These are phyloP conservation scores for Cygnus buccinator DNA, from an alignment of 2,113 vertebrate genomes.

Conservation along the genomic window DNA sequence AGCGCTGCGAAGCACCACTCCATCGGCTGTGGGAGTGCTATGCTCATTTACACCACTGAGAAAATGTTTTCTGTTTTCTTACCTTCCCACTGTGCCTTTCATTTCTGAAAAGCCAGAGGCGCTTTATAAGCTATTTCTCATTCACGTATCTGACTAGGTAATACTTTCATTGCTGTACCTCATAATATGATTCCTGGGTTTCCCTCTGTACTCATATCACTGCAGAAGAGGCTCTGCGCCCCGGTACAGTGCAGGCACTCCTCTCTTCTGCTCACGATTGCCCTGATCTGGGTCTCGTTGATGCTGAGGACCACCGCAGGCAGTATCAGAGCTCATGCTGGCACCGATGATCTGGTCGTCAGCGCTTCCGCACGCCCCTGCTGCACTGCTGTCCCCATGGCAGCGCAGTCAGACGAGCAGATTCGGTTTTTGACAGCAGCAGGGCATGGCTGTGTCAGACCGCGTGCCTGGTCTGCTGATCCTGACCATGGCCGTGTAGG, in stretches of 20 bases:
- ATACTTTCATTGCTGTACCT: accelerated
- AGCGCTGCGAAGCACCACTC: accelerated
- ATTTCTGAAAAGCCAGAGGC: neutral
- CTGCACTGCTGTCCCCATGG: accelerated
- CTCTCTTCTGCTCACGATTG: neutral
- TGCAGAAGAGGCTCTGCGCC: neutral
- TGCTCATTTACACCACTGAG: neutral
- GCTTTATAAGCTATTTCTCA: neutral
- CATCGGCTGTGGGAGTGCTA: accelerated
- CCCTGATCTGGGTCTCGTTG: neutral
- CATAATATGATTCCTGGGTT: accelerated
- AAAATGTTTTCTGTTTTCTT: accelerated
- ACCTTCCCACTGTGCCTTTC: accelerated
- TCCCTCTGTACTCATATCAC: neutral
- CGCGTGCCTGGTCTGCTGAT: accelerated
- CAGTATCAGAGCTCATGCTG: neutral
- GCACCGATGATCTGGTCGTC: neutral
- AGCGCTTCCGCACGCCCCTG: neutral
- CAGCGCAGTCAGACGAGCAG: neutral
- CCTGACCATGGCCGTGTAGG: too few relatives aligned
- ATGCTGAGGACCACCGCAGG: neutral
- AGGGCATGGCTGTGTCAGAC: accelerated
- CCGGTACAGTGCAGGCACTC: accelerated
- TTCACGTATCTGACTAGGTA: accelerated
- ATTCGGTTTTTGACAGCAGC: neutral